Evolutionary conservation across 2,797 vertebrate species (phyloP).

Genomic region (Myotis pilosus): DNA sequence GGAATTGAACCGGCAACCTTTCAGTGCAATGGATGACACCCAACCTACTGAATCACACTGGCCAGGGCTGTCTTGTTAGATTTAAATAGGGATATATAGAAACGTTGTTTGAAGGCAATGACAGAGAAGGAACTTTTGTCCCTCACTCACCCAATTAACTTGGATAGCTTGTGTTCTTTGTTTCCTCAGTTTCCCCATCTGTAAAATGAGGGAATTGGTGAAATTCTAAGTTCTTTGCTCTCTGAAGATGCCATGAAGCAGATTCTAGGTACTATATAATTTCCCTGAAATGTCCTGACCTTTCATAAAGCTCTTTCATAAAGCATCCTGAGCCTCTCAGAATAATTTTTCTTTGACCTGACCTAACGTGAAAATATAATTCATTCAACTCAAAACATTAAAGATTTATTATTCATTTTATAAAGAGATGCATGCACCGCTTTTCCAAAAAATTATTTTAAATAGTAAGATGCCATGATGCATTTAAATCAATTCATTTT

Average conservation of each 20-base stretch:
- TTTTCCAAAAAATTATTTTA: slow-evolving; percentile 27
- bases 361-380: slow-evolving; percentile 15
- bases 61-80: background rate
- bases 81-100: background rate
- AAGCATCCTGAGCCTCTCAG: background rate
- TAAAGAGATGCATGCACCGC: background rate
- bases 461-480: background rate
- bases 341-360: slow-evolving; percentile 16
- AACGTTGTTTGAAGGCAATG: background rate
- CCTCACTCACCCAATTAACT: background rate
- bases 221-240: background rate
- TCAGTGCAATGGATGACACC: no score
- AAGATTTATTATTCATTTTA: slow-evolving; percentile 31
- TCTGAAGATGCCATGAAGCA: background rate
- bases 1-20: no score
- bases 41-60: no score
- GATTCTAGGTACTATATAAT: background rate
- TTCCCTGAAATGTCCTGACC: background rate
- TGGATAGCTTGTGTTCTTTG: background rate
- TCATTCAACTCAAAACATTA: slow-evolving; percentile 9
- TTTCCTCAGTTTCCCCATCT: background rate
- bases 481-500: slow-evolving; percentile 41
- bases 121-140: background rate
- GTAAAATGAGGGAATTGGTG: slow-evolving; percentile 12
- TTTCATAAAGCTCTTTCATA: background rate